Evolutionary conservation across 92 coral and sea anemone species (phyloP), one percentile per base, ranked within the genome.

Genomic region (Epizoanthus rinbou): DNA sequence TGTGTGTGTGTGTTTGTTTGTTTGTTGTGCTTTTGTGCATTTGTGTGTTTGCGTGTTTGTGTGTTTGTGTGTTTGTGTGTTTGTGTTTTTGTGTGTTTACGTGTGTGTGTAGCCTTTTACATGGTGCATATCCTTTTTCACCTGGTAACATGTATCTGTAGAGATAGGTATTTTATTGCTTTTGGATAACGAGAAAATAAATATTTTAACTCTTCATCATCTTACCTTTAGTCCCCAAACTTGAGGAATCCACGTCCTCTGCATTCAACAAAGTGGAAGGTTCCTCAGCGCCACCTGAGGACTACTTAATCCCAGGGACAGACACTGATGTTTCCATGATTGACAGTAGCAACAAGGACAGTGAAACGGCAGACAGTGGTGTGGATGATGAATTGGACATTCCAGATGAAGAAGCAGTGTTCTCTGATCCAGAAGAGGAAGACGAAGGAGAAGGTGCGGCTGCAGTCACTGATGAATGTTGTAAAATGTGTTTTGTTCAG

Each of bases 401-500:
- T 21, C 89, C 95, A 28, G 98, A 91, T 74, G 98, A 91, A 89
- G 98, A 97, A 80, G 99, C 99, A 3, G 92, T 92, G 41, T 97
- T 97, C 86, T 97, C 99, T 28, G 99, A 96, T 81, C 98, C 99
- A 28, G 99, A 97, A 73, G 99, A 97, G 19, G 98, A 94, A 19
- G 94, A 90, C 59, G 98, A 97, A 28, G 87, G 84, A 1, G 95
- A 95, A 73, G 85, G 87, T 39, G 80, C 64, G 58, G 85, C 85
- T 31, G 41, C 67, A 66, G 31, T 33, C 47, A 21, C 53, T 15
- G 9, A 17, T 24, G 1, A 4, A 18, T 39, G 6, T 70, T 39
- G 9, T 8, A 6, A 8, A 43, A 8, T 43, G 50, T 8, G 8
- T 43, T 43, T 43, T 43, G 50, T 43, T 43, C 50, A 43, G 50